These are phyloP conservation scores for Zeugodacus cucurbitae DNA, from an alignment of 1,140 invertebrate genomes.

Conservation along the genomic window DNA sequence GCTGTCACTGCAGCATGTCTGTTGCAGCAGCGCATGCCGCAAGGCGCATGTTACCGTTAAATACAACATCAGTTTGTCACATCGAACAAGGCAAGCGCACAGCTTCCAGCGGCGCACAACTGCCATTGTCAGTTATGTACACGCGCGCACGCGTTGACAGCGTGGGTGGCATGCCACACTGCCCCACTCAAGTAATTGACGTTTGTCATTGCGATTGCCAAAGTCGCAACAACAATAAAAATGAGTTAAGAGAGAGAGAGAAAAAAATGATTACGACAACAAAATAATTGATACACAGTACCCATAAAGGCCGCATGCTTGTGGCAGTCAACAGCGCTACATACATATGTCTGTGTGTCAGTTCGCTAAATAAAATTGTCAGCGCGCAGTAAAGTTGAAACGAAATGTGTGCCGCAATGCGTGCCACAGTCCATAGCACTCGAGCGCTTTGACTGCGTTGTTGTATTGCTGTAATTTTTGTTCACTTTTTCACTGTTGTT, in stretches of 20 bases:
- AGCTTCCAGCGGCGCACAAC: neutral
- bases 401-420: neutral
- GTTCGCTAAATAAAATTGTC: slow-evolving; percentile 25
- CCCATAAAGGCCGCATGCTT: neutral
- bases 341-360: neutral
- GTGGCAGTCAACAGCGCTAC: no score
- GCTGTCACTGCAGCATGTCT: neutral
- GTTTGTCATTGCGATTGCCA: slow-evolving; percentile 29
- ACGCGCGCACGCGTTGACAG: neutral
- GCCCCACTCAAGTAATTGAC: slow-evolving; percentile 32
- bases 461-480: neutral
- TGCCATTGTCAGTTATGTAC: slow-evolving; percentile 2
- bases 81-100: slow-evolving; percentile 27
- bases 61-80: slow-evolving; percentile 34
- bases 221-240: neutral
- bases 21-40: neutral
- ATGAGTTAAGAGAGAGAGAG: no score
- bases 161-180: slow-evolving; percentile 23
- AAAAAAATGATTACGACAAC: neutral
- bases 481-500: neutral
- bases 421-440: neutral
- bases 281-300: neutral
- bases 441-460: neutral
- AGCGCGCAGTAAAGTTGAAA: neutral
- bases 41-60: slow-evolving; percentile 35